phyloP scores from a whole-genome alignment of 2,113 vertebrate genomes.

The Nyctereutes procyonoides region DNA sequence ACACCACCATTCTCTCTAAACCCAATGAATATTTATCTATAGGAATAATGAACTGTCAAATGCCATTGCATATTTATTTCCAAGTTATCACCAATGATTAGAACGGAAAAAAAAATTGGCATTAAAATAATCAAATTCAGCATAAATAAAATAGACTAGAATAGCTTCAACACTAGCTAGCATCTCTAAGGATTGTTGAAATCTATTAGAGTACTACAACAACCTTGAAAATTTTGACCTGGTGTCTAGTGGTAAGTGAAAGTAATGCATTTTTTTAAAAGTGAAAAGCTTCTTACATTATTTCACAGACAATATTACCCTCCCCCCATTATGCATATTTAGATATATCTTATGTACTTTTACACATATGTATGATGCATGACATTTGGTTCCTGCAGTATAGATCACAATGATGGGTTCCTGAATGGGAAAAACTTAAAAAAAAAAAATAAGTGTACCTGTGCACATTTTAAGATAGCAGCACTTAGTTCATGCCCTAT shows the following conservation, averaged over 20 bases:
- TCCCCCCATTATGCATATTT: conserved; percentile 86
- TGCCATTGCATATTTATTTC: conserved; percentile 81
- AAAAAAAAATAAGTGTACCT: conserved; percentile 85
- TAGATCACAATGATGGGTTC: conserved; percentile 85
- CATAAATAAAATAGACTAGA: conserved; percentile 80
- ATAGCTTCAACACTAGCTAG: conserved; percentile 78
- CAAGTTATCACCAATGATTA: conserved; percentile 84
- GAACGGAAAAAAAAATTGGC: conserved; percentile 77
- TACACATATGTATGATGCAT: conserved; percentile 87
- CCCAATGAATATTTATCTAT: conserved; percentile 77
- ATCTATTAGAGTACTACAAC: conserved; percentile 78
- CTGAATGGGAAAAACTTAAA: conserved; percentile 83
- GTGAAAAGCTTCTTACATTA: conserved; percentile 82
- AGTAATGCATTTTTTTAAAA: conserved; percentile 72
- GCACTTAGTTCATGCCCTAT: conserved; percentile 85
- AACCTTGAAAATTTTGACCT: conserved; percentile 73
- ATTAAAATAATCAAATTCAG: conserved; percentile 82
- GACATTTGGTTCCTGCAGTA: conserved; percentile 89
- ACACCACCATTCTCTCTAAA: conserved; percentile 76
- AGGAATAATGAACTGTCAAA: conserved; percentile 79
- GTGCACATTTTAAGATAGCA: conserved; percentile 86
- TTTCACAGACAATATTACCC: conserved; percentile 85
- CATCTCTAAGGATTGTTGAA: conserved; percentile 76
- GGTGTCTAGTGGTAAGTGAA: conserved; percentile 78
- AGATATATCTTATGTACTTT: conserved; percentile 87